Base-by-base conservation (phyloP, 2,113 vertebrate genomes). In the Urocolius indicus region DNA sequence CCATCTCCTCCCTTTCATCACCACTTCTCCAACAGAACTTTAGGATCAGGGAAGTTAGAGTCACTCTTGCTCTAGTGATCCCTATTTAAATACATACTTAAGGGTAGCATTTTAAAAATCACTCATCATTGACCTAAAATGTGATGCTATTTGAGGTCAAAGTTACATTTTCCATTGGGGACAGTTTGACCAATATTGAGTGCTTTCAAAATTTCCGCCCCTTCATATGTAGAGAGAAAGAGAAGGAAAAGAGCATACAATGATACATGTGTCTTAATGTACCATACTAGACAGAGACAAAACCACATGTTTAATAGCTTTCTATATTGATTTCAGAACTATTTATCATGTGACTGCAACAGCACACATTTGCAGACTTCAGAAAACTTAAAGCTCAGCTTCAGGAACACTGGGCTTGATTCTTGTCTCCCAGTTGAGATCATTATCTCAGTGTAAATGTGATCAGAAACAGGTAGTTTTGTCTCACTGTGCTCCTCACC, bases 291-390 rank as follows among this genome's bases (percentile, higher is more conserved):
- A 93, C 88, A 84, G 79, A 96, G 65, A 92, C 48, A 94, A 95
- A 97, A 23, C 88, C 94, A 96, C 95, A 95, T 67, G 95, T 96
- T 92, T 93, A 96, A 96, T 90, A 92, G 95, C 90, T 78, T 84
- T 96, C 88, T 74, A 30, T 94, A 96, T 90, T 86, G 93, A 97
- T 95, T 96, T 90, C 83, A 93, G 88, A 94, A 80, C 45, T 84
- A 67, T 94, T 84, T 84, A 30, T 94, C 92, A 71, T 74, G 65
- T 84, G 79, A 90, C 57, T 96, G 79, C 73, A 88, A 49, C 10
- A 90, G 41, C 38, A 74, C 30, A 68, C 38, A 77, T 73, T 84
- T 94, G 36, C 63, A 81, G 55, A 32, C 55, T 90, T 89, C 12
- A 73, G 85, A 92, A 93, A 89, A 84, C 84, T n/a, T 69, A 32